Evolutionary conservation across 2,113 vertebrate genomes (phyloP).

Genomic region (Mobula hypostoma): DNA sequence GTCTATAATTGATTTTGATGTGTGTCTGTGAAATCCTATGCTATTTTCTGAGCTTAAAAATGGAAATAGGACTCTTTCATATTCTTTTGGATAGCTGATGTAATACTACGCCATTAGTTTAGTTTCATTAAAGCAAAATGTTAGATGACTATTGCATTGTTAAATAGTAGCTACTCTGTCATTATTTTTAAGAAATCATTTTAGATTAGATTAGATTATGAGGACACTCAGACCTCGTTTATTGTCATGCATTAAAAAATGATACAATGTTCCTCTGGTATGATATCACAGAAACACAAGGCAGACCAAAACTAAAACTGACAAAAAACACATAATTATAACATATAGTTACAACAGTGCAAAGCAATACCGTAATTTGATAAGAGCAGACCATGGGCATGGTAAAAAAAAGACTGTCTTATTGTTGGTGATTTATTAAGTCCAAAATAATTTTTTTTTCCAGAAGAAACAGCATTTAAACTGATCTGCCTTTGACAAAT

Average conservation of each 20-base stretch:
- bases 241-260: no score
- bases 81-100: neutral
- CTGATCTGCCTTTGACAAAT: neutral
- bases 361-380: no score
- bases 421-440: neutral
- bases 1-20: neutral
- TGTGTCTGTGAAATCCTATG: neutral
- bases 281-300: no score
- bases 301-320: no score
- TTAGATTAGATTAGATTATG: no score
- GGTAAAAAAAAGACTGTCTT: neutral
- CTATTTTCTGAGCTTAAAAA: neutral
- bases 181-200: neutral
- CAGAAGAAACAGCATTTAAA: neutral
- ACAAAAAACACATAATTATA: no score
- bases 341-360: no score
- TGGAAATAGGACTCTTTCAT: neutral
- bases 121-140: neutral
- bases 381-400: no score
- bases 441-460: no score
- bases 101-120: neutral
- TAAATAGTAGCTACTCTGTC: neutral
- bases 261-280: no score
- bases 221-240: no score
- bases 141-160: neutral